Evolutionary conservation across 2,797 vertebrate genomes (phyloP).

Genomic region (Spinus olivaceus): DNA sequence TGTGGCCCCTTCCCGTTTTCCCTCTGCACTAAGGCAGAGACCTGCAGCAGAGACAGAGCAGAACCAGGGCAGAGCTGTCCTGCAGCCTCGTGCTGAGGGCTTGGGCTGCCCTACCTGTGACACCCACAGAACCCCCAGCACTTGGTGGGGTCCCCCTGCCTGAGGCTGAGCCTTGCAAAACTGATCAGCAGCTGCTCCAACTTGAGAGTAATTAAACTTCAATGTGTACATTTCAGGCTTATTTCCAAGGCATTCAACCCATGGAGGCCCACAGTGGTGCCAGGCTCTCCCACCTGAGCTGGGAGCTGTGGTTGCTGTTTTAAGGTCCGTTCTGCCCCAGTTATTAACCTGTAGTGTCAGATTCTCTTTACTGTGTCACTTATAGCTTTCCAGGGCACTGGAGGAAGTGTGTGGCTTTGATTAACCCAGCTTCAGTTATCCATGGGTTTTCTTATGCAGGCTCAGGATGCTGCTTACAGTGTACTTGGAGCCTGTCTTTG

Average conservation of each 20-base stretch:
- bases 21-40: background rate
- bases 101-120: background rate
- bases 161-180: background rate
- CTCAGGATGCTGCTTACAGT: background rate
- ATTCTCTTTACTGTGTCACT: background rate
- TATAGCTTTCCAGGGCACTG: background rate
- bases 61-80: fast-evolving
- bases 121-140: background rate
- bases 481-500: background rate
- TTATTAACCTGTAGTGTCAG: background rate
- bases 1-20: background rate
- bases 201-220: background rate
- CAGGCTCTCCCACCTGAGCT: background rate
- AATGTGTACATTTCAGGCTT: background rate
- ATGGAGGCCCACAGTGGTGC: fast-evolving
- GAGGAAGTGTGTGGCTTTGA: background rate
- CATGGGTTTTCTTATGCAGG: fast-evolving
- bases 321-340: background rate
- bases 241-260: background rate
- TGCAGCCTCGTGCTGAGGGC: fast-evolving
- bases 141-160: background rate
- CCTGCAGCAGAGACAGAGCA: background rate
- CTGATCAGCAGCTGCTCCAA: background rate
- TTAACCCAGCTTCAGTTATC: background rate
- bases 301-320: background rate